These are phyloP conservation scores for Hippocampus barbouri DNA, from an alignment of 2,113 vertebrate species.

Conservation along the genomic window DNA sequence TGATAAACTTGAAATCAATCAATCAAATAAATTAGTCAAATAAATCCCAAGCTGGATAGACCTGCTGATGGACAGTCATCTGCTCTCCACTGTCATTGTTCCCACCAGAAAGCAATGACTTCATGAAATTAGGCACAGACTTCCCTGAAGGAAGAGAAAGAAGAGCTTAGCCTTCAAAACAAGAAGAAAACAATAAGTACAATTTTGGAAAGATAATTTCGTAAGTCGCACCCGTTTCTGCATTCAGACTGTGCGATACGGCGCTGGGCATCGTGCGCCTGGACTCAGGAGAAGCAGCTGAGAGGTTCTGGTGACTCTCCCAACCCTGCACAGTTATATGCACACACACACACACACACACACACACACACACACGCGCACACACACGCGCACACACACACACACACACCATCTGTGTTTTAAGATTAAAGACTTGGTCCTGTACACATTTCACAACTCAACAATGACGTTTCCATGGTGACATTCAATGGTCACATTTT, in stretches of 20 bases:
- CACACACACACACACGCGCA: not conserved
- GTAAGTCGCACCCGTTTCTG: constrained; percentile 49
- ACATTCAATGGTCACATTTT: too few relatives aligned
- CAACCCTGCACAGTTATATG: constrained; percentile 66
- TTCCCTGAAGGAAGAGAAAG: constrained; percentile 84
- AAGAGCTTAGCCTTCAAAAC: constrained; percentile 72
- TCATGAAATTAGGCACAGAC: constrained; percentile 88
- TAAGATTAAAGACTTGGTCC: too few relatives aligned
- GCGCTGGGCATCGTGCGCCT: constrained; percentile 65
- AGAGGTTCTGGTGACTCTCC: constrained; percentile 92
- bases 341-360: not conserved
- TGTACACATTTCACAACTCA: too few relatives aligned
- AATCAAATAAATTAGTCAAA: constrained; percentile 16
- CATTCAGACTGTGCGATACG: constrained; percentile 39
- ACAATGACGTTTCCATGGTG: too few relatives aligned
- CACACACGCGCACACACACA: not conserved
- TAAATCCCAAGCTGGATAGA: constrained; percentile 41
- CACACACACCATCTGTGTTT: not conserved
- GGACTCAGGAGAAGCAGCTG: constrained; percentile 63
- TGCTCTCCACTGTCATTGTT: constrained; percentile 77
- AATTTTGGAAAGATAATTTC: not conserved
- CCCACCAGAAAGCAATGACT: constrained; percentile 85
- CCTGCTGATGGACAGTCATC: constrained; percentile 77
- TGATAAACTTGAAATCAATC: constrained; percentile 17
- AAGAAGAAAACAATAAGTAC: not conserved